phyloP scores from a whole-genome alignment of 1,140 invertebrate genomes.

The Bilobella aurantiaca region DNA sequence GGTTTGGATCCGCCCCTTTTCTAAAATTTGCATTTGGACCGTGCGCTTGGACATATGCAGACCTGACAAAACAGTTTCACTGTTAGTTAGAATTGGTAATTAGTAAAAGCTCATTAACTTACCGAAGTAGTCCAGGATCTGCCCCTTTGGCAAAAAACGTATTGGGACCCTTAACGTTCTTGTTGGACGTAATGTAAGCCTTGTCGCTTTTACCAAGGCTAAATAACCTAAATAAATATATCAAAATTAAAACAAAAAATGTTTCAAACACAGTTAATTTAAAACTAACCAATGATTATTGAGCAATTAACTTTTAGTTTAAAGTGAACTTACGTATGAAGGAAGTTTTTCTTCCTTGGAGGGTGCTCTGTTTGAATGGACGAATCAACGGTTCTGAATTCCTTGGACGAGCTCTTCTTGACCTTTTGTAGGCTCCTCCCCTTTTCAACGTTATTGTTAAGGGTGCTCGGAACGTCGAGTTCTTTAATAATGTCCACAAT shows the following conservation, averaged over 20 bases:
- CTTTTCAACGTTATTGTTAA: constrained; percentile 13
- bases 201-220: constrained; percentile 25
- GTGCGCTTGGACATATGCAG: constrained; percentile 18
- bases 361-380: background rate
- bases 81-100: background rate
- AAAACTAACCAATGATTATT: constrained; percentile 3
- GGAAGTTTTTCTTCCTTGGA: background rate
- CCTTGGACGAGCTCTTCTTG: constrained; percentile 5
- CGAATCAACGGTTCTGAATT: background rate
- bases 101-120: constrained; percentile 11
- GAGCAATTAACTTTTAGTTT: background rate
- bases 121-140: constrained; percentile 24
- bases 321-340: constrained; percentile 1
- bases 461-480: background rate
- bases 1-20: constrained; percentile 23
- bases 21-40: constrained; percentile 12
- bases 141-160: constrained; percentile 26
- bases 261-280: constrained; percentile 8
- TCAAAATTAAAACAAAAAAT: no score
- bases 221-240: constrained; percentile 30
- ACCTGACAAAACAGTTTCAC: constrained; percentile 12
- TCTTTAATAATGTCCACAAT: background rate
- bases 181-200: constrained; percentile 10
- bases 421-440: background rate
- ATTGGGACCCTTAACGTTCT: constrained; percentile 26